phyloP scores from a whole-genome alignment of 2,888 invertebrate species.

The Parthenolecanium corni region DNA sequence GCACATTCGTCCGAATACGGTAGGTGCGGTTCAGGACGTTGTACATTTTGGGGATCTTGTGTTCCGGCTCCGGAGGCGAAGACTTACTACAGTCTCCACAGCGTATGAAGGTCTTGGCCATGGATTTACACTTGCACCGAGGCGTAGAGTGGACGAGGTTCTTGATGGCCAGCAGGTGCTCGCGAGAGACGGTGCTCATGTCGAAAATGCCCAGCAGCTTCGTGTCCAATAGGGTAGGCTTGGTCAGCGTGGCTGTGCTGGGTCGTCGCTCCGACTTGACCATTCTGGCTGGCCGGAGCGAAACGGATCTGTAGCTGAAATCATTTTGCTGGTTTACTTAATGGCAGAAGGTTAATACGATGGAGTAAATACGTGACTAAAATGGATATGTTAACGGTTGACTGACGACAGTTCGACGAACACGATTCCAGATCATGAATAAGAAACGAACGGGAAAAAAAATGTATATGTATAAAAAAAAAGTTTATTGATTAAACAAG shows the following conservation, averaged over 20 bases:
- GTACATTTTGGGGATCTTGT: slow-evolving; percentile 17
- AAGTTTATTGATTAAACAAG: background rate
- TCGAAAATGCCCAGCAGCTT: slow-evolving; percentile 18
- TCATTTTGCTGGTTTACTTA: no score
- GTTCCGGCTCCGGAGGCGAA: background rate
- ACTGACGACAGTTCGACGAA: no score
- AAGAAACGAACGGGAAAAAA: background rate
- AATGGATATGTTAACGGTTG: no score
- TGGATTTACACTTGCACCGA: slow-evolving; percentile 11
- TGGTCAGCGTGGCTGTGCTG: slow-evolving; percentile 18
- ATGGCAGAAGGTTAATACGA: no score
- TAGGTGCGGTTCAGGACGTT: slow-evolving; percentile 22
- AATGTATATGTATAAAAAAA: background rate
- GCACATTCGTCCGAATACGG: slow-evolving; percentile 2
- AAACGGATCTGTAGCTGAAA: no score
- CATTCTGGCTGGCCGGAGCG: background rate
- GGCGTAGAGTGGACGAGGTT: slow-evolving; percentile 19
- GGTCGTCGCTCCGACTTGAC: slow-evolving; percentile 22
- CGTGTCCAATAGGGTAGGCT: slow-evolving; percentile 17
- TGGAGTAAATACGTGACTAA: no score
- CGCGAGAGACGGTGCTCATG: slow-evolving; percentile 19
- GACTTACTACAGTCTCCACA: background rate
- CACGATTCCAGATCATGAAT: background rate
- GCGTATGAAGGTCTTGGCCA: background rate
- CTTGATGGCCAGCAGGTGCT: slow-evolving; percentile 17